Evolutionary conservation across 2,113 vertebrate genomes (phyloP), one percentile per base, ranked within the genome.

Genomic region (Tachuris rubrigastra): DNA sequence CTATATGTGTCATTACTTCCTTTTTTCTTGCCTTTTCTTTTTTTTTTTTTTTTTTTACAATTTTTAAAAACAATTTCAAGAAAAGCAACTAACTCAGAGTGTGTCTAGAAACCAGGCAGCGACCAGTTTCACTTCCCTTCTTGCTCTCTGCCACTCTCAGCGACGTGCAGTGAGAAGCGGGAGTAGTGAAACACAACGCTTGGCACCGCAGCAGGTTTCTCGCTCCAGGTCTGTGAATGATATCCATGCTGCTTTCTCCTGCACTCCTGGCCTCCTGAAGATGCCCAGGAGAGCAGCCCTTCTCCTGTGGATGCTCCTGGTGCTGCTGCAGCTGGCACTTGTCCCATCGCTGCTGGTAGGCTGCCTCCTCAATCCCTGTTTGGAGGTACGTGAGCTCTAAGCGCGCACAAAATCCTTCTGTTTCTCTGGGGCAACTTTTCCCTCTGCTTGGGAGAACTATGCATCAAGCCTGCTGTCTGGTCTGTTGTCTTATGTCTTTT

Each of bases 341-440:
- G 81, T 96, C 35, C 81, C 73, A 1, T 89, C 71, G 55, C 95
- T 46, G 18, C 63, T 94, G 92, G 72, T 59, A 50, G 37, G 85
- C 1, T 95, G 93, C 58, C 63, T 71, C 52, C 83, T 89, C 65
- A 47, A 42, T 3, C 97, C 96, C 56, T 98, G 98, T 5, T 6
- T 94, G 75, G 97, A 98, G 98, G 98, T 98, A 98, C 0, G 97
- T 92, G 75, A 67, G 41, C 76, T 90, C 58, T 31, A 16, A 58
- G 80, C 0, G 11, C 72, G 66, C 50, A 50, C 31, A 18, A 67
- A 86, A 59, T 56, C 78, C 44, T 85, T 89, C 59, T 74, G 8
- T 33, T 86, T 75, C 73, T 79, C 76, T 65, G n/a, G 4, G 37
- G 16, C 25, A 74, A 25, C 47, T 56, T 60, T 37, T 59, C 44